A percentile compares a stretch with the other conserved stretches of the same genome.
Evolutionary conservation across 2,113 vertebrate species (phyloP).

Genomic region (Hymenochirus boettgeri): DNA sequence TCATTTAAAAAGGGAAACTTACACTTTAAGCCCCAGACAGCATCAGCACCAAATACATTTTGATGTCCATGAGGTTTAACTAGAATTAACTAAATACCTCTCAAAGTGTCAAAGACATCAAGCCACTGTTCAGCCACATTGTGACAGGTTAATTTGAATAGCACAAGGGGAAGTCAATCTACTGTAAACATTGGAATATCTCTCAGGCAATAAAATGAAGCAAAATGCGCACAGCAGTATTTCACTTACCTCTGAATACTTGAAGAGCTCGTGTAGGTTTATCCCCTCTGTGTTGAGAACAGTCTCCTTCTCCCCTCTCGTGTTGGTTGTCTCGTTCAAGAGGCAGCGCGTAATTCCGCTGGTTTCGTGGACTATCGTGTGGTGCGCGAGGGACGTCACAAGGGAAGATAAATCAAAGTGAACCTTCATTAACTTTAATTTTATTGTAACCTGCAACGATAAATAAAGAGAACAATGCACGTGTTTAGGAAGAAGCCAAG

Average conservation of each 20-base stretch:
- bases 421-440: constrained; percentile 74
- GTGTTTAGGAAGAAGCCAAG: too few species aligned
- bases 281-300: constrained; percentile 88
- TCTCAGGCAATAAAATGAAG: not conserved
- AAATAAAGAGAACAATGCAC: too few species aligned
- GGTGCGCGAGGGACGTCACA: constrained; percentile 67
- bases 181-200: too few species aligned
- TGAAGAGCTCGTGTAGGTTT: constrained; percentile 86
- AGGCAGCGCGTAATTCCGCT: constrained; percentile 85
- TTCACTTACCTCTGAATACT: constrained; percentile 68
- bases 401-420: constrained; percentile 87
- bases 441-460: constrained; percentile 80
- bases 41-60: too few species aligned
- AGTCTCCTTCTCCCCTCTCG: constrained; percentile 62
- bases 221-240: not conserved
- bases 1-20: too few species aligned
- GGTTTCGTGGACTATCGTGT: constrained; percentile 74
- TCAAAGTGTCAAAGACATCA: too few species aligned
- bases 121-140: too few species aligned
- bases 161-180: too few species aligned
- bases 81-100: too few species aligned
- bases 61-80: too few species aligned
- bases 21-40: too few species aligned
- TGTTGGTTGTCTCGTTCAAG: constrained; percentile 69
- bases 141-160: too few species aligned